These are phyloP conservation scores for Cladopsammia gracilis DNA, from an alignment of 64 coral and sea anemone genomes.

Conservation along the genomic window DNA sequence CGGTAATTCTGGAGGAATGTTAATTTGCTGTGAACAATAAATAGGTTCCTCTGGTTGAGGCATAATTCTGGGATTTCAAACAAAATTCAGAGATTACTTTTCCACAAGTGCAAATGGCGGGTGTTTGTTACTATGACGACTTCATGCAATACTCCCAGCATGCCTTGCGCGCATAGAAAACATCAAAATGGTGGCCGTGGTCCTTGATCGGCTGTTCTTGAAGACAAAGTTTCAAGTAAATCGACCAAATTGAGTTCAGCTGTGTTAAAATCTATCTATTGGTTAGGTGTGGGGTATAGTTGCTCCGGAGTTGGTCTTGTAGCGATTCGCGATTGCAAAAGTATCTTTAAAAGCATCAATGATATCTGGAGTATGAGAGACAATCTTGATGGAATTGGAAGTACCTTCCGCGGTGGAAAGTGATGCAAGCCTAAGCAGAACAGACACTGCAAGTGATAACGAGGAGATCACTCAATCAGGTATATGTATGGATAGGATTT, in stretches of 20 bases:
- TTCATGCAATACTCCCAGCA: constrained; percentile 11
- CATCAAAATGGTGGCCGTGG: not conserved
- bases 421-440: not conserved
- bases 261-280: too few relatives aligned
- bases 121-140: constrained; percentile 60
- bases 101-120: constrained; percentile 51
- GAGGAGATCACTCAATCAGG: constrained; percentile 2
- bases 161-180: not conserved
- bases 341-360: too few relatives aligned
- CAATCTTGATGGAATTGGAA: not conserved
- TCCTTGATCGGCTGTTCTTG: not conserved
- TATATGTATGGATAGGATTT: not conserved
- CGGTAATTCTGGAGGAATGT: constrained; percentile 97
- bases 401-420: not conserved
- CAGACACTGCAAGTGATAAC: constrained; percentile 16
- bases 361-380: not conserved
- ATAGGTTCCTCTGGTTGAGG: constrained; percentile 94
- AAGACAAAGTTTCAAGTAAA: not conserved
- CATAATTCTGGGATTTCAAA: constrained; percentile 37
- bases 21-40: constrained; percentile 99
- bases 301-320: not conserved
- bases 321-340: not conserved
- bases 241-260: not conserved
- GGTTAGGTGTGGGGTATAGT: too few relatives aligned
- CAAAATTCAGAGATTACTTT: not conserved